Evolutionary conservation across 2,113 vertebrate species (phyloP).

Genomic region (Acrocephalus kingi): DNA sequence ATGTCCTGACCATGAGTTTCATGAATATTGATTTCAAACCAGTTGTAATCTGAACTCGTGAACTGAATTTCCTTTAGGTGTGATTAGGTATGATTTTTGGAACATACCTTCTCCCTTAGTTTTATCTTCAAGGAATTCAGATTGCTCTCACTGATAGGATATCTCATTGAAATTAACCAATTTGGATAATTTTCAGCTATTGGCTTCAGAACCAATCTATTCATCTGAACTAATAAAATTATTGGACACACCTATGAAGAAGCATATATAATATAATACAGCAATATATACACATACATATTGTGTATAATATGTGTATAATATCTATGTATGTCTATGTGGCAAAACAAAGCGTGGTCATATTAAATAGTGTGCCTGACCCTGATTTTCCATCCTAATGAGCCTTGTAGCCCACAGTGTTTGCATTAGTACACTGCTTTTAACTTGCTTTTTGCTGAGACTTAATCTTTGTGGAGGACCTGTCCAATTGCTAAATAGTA

Average conservation of each 20-base stretch:
- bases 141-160: background rate
- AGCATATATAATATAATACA: background rate
- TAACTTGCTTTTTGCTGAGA: background rate
- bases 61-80: background rate
- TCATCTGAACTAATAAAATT: background rate
- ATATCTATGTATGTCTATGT: too few relatives aligned
- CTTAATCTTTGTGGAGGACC: background rate
- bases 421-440: background rate
- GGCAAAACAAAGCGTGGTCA: background rate
- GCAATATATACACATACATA: too few relatives aligned
- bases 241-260: background rate
- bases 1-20: background rate
- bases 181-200: background rate
- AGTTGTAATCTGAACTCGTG: background rate
- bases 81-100: background rate
- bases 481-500: background rate
- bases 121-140: background rate
- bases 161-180: background rate
- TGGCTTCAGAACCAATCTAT: background rate
- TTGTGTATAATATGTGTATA: background rate
- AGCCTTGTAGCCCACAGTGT: background rate
- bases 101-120: background rate
- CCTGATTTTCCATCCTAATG: background rate
- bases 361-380: background rate
- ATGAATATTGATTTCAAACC: background rate